Percentiles rank a stretch among this genome's conserved stretches.
Evolutionary conservation across 2,888 invertebrate genomes (phyloP).

Genomic region (Diaperis boleti): DNA sequence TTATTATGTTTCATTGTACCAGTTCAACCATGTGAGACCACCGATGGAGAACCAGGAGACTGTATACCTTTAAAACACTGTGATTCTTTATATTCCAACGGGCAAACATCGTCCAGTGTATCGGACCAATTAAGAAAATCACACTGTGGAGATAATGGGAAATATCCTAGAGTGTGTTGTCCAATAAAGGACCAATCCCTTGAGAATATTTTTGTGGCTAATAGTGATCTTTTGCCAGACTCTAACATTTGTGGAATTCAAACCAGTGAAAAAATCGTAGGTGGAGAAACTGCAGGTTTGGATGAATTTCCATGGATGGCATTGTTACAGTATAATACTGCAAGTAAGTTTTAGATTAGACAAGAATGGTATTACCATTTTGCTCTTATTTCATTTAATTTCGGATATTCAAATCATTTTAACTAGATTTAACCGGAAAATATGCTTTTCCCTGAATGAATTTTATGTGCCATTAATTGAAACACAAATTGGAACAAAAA

Average conservation of each 20-base stretch:
- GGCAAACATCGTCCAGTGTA: background rate
- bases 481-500: no score
- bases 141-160: background rate
- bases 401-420: no score
- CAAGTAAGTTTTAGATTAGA: no score
- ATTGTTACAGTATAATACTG: slow-evolving; percentile 5
- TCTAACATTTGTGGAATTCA: slow-evolving; percentile 68
- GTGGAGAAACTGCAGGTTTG: slow-evolving; percentile 72
- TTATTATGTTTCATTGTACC: no score
- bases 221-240: slow-evolving; percentile 52
- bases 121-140: background rate
- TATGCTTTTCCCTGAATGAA: no score
- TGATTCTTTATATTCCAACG: background rate
- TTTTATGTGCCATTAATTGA: no score
- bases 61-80: slow-evolving; percentile 8
- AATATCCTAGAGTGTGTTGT: slow-evolving; percentile 17
- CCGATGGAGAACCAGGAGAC: background rate
- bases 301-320: slow-evolving; percentile 65
- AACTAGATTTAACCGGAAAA: no score
- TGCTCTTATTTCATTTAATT: no score
- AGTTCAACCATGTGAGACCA: slow-evolving; percentile 7
- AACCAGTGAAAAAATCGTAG: slow-evolving; percentile 71
- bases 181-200: background rate
- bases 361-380: no score
- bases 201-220: background rate